Percentiles rank a stretch among this genome's conserved stretches.
Conservation (phyloP, 2,113 vertebrate species). For the Emydura subglobosa region DNA sequence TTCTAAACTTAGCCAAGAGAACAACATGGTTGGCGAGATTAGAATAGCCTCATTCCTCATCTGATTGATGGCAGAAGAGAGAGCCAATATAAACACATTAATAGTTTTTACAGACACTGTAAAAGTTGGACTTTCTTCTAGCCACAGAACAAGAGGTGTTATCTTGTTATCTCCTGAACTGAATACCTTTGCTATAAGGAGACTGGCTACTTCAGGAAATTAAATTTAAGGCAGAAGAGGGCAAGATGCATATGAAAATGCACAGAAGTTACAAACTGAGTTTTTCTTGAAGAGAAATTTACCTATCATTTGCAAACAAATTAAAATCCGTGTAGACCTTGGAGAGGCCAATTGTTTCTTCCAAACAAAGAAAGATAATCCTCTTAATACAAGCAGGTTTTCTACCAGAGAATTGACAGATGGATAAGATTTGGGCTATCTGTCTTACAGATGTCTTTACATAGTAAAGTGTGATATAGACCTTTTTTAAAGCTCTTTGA, state of each 20-base stretch:
- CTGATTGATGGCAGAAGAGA: neutral
- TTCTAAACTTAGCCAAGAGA: neutral
- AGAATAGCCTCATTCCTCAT: neutral
- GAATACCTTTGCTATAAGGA: neutral
- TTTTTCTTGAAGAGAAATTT: neutral
- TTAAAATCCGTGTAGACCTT: neutral
- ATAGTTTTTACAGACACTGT: too few relatives aligned
- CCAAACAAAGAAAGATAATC: rapidly evolving
- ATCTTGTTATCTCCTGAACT: neutral
- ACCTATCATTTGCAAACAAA: neutral
- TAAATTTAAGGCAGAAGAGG: neutral
- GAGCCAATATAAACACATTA: neutral
- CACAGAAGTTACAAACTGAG: neutral
- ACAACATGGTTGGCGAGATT: neutral
- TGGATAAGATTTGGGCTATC: neutral
- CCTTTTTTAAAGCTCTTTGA: neutral
- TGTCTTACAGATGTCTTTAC: neutral
- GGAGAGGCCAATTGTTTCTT: neutral
- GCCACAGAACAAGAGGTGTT: neutral
- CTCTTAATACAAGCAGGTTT: neutral
- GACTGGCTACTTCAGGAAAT: neutral
- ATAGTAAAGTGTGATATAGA: neutral
- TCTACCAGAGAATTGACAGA: neutral
- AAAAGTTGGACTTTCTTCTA: neutral
- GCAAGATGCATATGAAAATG: neutral